phyloP scores from a whole-genome alignment of 2,888 invertebrate genomes.

The Troilus luridus region DNA sequence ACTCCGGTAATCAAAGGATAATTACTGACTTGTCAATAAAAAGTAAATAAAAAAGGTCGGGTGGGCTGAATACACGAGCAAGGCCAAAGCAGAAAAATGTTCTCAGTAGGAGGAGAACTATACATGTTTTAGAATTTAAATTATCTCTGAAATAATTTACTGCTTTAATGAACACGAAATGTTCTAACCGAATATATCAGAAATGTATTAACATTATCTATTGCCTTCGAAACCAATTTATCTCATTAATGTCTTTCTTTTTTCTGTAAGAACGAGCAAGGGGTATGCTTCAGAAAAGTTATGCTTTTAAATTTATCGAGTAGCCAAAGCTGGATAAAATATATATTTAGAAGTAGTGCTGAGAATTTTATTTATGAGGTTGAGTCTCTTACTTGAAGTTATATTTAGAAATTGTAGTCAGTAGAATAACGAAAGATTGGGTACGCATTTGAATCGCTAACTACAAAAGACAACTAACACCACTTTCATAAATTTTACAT shows the following conservation, averaged over 20 bases:
- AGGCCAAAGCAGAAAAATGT: neutral
- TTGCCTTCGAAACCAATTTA: neutral
- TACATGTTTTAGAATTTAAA: neutral
- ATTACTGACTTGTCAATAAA: neutral
- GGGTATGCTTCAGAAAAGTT: too few relatives aligned
- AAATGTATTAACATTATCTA: neutral
- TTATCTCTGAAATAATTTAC: slow-evolving; percentile 12
- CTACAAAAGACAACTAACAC: too few relatives aligned
- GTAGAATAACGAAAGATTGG: too few relatives aligned
- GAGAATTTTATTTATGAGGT: too few relatives aligned
- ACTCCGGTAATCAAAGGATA: neutral
- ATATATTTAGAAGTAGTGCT: too few relatives aligned
- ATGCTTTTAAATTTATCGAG: too few relatives aligned
- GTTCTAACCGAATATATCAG: neutral
- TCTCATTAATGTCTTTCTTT: neutral
- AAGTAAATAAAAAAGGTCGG: neutral
- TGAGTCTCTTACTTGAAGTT: too few relatives aligned
- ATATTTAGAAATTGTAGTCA: too few relatives aligned
- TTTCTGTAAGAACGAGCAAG: too few relatives aligned
- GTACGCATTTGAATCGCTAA: too few relatives aligned
- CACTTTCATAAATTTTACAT: too few relatives aligned
- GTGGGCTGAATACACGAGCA: neutral
- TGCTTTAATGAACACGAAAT: neutral
- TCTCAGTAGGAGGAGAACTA: neutral
- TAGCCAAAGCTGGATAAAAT: too few relatives aligned